phyloP scores from a whole-genome alignment of 2,888 invertebrate species.

The Oligia latruncula region DNA sequence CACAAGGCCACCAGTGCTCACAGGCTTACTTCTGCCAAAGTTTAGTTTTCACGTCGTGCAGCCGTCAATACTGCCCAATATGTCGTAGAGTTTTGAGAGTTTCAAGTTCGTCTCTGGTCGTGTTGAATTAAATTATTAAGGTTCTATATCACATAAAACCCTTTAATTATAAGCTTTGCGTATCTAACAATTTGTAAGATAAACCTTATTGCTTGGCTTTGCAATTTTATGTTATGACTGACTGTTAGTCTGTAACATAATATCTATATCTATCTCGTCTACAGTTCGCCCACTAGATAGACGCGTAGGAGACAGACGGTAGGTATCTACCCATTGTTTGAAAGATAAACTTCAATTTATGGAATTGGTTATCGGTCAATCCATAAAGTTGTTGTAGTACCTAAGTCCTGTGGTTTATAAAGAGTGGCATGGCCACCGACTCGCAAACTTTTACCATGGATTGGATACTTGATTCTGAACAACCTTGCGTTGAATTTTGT shows the following conservation, averaged over 20 bases:
- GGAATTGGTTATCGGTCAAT: constrained; percentile 28
- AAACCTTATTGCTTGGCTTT: constrained; percentile 33
- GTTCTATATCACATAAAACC: constrained; percentile 58
- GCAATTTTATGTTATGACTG: constrained; percentile 30
- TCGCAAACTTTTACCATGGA: too few species aligned
- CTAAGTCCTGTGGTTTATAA: constrained; percentile 1
- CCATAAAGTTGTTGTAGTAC: background rate
- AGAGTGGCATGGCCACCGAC: too few species aligned
- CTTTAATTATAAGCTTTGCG: constrained; percentile 57
- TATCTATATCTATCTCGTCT: background rate
- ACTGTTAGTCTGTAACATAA: background rate
- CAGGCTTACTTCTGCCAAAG: background rate
- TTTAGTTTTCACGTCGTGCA: background rate
- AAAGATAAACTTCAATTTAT: constrained; percentile 44
- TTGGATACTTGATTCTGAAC: too few species aligned
- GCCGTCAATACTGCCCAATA: background rate
- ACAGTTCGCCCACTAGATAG: constrained; percentile 20
- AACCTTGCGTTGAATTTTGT: too few species aligned
- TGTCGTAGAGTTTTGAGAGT: background rate
- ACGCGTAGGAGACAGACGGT: constrained; percentile 23
- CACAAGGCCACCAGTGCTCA: background rate
- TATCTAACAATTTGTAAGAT: constrained; percentile 56
- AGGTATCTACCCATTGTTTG: constrained; percentile 25
- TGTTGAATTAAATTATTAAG: constrained; percentile 52
- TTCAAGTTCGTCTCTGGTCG: constrained; percentile 4